Percentiles rank a stretch among this genome's conserved stretches.
These are phyloP conservation scores for Aethes cnicana DNA, from an alignment of 2,888 invertebrate genomes.

Conservation along the genomic window DNA sequence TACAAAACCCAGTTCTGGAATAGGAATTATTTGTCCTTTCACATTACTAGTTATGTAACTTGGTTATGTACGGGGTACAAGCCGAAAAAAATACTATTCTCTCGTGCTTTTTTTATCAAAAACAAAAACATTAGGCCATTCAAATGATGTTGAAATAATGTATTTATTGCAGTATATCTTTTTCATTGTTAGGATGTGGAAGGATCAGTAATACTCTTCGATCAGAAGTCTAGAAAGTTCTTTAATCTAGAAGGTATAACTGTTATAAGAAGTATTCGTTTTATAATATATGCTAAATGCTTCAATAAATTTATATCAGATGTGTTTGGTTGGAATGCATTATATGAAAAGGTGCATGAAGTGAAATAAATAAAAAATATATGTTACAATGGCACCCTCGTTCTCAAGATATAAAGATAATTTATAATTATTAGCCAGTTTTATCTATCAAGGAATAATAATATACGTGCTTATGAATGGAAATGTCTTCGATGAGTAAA, in stretches of 20 bases:
- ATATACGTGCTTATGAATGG: no score
- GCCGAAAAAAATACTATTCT: no score
- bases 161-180: neutral
- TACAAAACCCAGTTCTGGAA: no score
- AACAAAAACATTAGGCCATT: slow-evolving; percentile 19
- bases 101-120: no score
- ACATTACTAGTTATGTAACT: no score
- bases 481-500: no score
- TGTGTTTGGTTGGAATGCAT: slow-evolving; percentile 40
- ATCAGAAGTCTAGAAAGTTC: slow-evolving; percentile 1
- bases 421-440: slow-evolving; percentile 1
- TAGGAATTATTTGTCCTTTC: no score
- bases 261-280: slow-evolving; percentile 28
- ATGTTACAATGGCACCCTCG: slow-evolving; percentile 42
- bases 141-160: neutral
- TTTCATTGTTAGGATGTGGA: neutral
- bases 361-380: slow-evolving; percentile 32
- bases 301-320: slow-evolving; percentile 32
- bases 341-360: slow-evolving; percentile 19
- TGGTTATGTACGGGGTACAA: no score
- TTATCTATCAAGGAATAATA: no score
- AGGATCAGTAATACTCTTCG: neutral
- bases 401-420: slow-evolving; percentile 8
- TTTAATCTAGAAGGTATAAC: slow-evolving; percentile 24
- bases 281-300: slow-evolving; percentile 15